Base-by-base conservation (phyloP, 1,140 invertebrate species). In the Pseudomyrmex flavicornis region DNA sequence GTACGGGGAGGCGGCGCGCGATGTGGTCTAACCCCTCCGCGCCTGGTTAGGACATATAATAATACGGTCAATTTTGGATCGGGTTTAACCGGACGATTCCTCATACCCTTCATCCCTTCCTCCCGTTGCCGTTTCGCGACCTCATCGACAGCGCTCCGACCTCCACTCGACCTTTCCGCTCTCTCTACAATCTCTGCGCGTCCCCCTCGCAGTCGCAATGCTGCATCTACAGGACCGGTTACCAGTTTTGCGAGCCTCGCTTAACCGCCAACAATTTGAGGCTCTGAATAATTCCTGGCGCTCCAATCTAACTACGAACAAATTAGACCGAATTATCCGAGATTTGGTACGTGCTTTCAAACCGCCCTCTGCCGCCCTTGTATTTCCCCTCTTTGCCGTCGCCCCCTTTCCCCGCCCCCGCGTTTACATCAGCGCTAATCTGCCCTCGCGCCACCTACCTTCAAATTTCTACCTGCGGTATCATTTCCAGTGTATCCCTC, bases 271-370 rank as follows among this genome's bases (percentile, higher is more conserved):
- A 93, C 91, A 93, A 93, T 93, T 93, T 93, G 82, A 92, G 88
- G 91, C 92, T 91, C 91, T 93, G 92, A 93, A 93, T 93, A 93
- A 93, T 93, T 93, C 92, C 92, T 91, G 91, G 89, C 92, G 90
- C 92, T 93, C 92, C 92, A 91, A 93, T 93, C 92, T 93, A 92
- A 93, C 92, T 93, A 91, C 91, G 92, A 92, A 93, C 92, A 93
- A 93, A 93, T 93, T 93, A 92, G 92, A 93, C 90, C 89, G 92
- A 92, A 93, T 93, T 93, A 93, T 91, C 89, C 91, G 89, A 90
- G 92, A 90, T 92, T 93, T 90, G 88, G 86, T 91, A 92, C 91
- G 91, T 88, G 88, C 86, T 88, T 69, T 48, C 72, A 82, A 88
- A 86, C 87, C 85, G 80, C 79, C 85, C 84, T 80, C 35, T 35